phyloP scores from a whole-genome alignment of 53 echinoderm and acorn worm species.

The Hippasteria phrygiana region DNA sequence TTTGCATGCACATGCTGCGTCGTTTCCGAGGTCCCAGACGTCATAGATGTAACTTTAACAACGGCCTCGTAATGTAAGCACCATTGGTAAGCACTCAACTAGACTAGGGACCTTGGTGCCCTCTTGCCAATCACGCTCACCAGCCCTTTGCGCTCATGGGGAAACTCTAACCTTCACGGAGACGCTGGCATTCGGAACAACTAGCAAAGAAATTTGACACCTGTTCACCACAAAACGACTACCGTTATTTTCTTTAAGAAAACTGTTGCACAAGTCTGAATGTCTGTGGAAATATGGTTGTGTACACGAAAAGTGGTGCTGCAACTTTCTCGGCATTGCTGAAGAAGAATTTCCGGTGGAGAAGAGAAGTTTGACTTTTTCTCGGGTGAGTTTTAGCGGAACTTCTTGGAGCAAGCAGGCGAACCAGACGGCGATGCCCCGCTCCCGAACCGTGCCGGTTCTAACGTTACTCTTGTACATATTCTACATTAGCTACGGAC shows the following conservation, averaged over 20 bases:
- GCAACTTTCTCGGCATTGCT: neutral
- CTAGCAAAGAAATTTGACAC: slow-evolving; percentile 2
- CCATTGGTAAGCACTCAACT: no score
- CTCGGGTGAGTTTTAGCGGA: no score
- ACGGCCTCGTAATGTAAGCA: neutral
- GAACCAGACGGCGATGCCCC: slow-evolving; percentile 26
- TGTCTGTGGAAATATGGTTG: neutral
- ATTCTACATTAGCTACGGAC: slow-evolving; percentile 39
- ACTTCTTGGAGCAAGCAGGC: slow-evolving; percentile 1
- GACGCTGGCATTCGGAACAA: slow-evolving; percentile 10
- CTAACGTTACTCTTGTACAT: slow-evolving; percentile 38
- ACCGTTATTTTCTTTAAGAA: neutral
- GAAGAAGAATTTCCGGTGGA: neutral
- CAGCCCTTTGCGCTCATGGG: neutral
- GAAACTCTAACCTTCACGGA: slow-evolving; percentile 16
- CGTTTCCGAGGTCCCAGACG: slow-evolving; percentile 16
- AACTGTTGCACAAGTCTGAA: neutral
- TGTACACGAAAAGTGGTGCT: neutral
- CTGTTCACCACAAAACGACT: neutral
- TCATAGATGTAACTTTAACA: neutral
- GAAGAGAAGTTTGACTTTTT: neutral
- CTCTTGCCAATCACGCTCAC: slow-evolving; percentile 6
- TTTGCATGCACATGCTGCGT: neutral
- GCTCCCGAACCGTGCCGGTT: slow-evolving; percentile 19
- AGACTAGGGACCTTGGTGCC: slow-evolving; percentile 29